These are phyloP conservation scores for Rotaria macrura DNA, from an alignment of 2,888 invertebrate species.

Conservation along the genomic window DNA sequence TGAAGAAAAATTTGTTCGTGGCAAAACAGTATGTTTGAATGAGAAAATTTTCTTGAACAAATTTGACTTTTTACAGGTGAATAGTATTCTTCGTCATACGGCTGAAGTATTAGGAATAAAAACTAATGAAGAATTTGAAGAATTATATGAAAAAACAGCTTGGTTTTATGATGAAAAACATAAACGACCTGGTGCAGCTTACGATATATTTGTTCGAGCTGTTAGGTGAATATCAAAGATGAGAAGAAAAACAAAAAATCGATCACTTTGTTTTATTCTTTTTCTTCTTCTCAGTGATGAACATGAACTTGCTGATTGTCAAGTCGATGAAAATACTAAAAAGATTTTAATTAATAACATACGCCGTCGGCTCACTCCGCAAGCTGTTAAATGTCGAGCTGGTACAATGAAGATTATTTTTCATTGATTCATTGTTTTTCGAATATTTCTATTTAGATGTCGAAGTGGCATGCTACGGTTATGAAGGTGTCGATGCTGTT, in stretches of 20 bases:
- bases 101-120: conserved; percentile 84
- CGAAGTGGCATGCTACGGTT: conserved; percentile 84
- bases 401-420: conserved; percentile 52
- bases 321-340: conserved; percentile 78
- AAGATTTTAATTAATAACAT: conserved; percentile 84
- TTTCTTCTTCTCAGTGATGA: conserved; percentile 64
- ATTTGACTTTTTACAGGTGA: conserved; percentile 52
- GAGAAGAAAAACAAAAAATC: conserved; percentile 58
- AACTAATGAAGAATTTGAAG: conserved; percentile 79
- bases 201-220: conserved; percentile 95
- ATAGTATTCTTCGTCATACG: conserved; percentile 90
- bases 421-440: not conserved
- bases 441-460: conserved; percentile 53
- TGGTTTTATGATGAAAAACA: conserved; percentile 96
- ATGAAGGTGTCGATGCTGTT: conserved; percentile 97
- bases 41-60: not conserved
- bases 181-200: conserved; percentile 85
- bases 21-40: conserved; percentile 68
- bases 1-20: conserved; percentile 93
- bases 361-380: conserved; percentile 84
- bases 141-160: conserved; percentile 85
- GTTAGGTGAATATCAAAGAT: conserved; percentile 53
- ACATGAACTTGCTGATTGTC: conserved; percentile 84
- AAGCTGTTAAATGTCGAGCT: conserved; percentile 85
- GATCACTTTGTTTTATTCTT: conserved; percentile 11